These are phyloP conservation scores for Jaculus jaculus DNA, from an alignment of 2,113 vertebrate genomes.

Conservation along the genomic window DNA sequence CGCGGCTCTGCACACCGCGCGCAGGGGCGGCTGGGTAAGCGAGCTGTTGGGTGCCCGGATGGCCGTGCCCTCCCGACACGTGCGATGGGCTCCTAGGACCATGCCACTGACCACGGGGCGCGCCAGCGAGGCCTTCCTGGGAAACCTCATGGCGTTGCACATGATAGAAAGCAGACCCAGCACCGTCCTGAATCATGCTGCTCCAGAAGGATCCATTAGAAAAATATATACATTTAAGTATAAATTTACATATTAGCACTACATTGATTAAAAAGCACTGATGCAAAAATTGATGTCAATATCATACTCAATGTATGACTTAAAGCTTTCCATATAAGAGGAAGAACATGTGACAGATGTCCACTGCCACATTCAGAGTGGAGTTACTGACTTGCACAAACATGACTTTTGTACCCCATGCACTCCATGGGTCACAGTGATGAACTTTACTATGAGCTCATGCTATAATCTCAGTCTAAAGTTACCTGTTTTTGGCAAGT, in stretches of 20 bases:
- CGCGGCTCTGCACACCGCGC: too few species aligned
- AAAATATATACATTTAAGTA: neutral
- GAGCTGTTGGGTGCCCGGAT: too few species aligned
- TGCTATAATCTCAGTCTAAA: neutral
- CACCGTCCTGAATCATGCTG: too few species aligned
- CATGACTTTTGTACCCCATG: neutral
- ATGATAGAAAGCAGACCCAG: too few species aligned
- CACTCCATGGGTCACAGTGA: neutral
- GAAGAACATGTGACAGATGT: neutral
- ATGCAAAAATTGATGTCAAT: neutral
- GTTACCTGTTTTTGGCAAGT: neutral
- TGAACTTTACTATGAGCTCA: neutral
- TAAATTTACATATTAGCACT: neutral
- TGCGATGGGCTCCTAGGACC: too few species aligned
- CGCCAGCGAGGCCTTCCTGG: too few species aligned
- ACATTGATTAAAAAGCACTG: neutral
- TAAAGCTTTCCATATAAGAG: neutral
- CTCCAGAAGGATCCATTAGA: too few species aligned
- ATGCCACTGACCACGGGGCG: too few species aligned
- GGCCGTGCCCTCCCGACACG: too few species aligned
- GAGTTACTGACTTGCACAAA: neutral
- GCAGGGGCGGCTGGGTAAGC: too few species aligned
- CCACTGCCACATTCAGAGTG: neutral
- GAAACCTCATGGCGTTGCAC: too few species aligned
- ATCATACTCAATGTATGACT: neutral